Percentiles rank a stretch among this genome's conserved stretches.
phyloP scores from a whole-genome alignment of 2,113 vertebrate species.

The Hucho hucho region DNA sequence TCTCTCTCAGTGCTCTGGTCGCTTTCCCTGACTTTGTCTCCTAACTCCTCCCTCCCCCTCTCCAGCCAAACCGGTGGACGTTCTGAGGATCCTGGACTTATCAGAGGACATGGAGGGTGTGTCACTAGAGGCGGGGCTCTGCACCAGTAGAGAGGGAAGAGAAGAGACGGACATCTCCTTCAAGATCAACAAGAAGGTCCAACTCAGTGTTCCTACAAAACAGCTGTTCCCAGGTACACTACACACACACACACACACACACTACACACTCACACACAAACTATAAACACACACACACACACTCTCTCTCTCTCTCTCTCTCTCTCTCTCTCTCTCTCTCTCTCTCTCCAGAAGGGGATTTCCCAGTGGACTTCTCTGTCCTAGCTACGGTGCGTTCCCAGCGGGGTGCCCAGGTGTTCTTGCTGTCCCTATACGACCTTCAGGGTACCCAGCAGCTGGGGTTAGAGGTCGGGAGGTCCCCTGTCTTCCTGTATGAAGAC shows the following conservation, averaged over 20 bases:
- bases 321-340: neutral
- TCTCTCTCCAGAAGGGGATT: slow-evolving; percentile 59
- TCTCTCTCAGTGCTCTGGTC: too few species aligned
- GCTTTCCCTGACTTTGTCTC: neutral
- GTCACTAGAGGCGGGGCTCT: slow-evolving; percentile 80
- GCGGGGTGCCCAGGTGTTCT: slow-evolving; percentile 90
- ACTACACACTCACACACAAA: neutral
- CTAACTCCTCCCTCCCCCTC: neutral
- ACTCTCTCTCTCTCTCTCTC: neutral
- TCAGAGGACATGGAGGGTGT: slow-evolving; percentile 77
- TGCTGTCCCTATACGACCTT: slow-evolving; percentile 90
- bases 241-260: neutral
- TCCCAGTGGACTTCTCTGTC: slow-evolving; percentile 93
- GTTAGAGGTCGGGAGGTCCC: slow-evolving; percentile 90
- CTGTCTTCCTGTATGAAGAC: slow-evolving; percentile 96
- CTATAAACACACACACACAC: neutral
- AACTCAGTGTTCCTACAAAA: slow-evolving; percentile 77
- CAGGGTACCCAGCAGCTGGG: slow-evolving; percentile 96
- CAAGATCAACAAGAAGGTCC: slow-evolving; percentile 77
- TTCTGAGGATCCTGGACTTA: slow-evolving; percentile 78
- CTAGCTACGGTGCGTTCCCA: slow-evolving; percentile 88
- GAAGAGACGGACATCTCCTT: slow-evolving; percentile 80
- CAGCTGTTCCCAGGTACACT: slow-evolving; percentile 84
- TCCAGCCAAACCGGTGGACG: slow-evolving; percentile 74
- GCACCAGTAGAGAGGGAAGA: slow-evolving; percentile 69